Percentiles rank a stretch among this genome's conserved stretches.
Conservation (phyloP, 2,797 vertebrate species). For the Cyprinodon diabolis region DNA sequence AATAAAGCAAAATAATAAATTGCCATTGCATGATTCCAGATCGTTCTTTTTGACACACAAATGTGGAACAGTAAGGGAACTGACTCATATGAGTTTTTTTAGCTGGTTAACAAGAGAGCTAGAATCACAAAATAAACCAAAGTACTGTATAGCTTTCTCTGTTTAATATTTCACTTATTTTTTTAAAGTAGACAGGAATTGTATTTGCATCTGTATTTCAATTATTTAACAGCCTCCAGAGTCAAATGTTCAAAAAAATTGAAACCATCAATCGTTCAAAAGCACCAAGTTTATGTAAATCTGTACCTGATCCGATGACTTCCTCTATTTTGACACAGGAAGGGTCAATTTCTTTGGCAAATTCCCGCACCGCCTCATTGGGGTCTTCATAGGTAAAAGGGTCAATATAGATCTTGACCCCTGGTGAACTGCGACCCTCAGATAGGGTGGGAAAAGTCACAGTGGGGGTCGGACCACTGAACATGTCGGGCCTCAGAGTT, state of each 20-base stretch:
- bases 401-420: slow-evolving; percentile 98
- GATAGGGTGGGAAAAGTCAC: slow-evolving; percentile 79
- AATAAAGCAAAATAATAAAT: slow-evolving; percentile 62
- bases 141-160: slow-evolving; percentile 23
- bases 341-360: slow-evolving; percentile 95
- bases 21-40: slow-evolving; percentile 51
- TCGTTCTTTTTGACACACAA: slow-evolving; percentile 54
- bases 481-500: slow-evolving; percentile 75
- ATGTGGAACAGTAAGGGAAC: slow-evolving; percentile 28
- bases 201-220: background rate
- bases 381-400: slow-evolving; percentile 97
- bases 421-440: slow-evolving; percentile 86
- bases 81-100: slow-evolving; percentile 32
- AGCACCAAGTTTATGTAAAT: background rate
- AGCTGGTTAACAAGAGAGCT: slow-evolving; percentile 31
- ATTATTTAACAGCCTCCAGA: background rate
- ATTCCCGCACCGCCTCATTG: slow-evolving; percentile 93
- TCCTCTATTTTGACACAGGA: slow-evolving; percentile 97
- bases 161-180: background rate
- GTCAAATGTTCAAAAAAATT: background rate
- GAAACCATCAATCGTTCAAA: background rate
- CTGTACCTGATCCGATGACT: slow-evolving; percentile 93
- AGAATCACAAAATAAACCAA: slow-evolving; percentile 47
- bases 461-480: slow-evolving; percentile 71
- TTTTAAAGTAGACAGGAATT: background rate